Conservation (phyloP, 2,797 vertebrate genomes). For the Anguilla megastoma region DNA sequence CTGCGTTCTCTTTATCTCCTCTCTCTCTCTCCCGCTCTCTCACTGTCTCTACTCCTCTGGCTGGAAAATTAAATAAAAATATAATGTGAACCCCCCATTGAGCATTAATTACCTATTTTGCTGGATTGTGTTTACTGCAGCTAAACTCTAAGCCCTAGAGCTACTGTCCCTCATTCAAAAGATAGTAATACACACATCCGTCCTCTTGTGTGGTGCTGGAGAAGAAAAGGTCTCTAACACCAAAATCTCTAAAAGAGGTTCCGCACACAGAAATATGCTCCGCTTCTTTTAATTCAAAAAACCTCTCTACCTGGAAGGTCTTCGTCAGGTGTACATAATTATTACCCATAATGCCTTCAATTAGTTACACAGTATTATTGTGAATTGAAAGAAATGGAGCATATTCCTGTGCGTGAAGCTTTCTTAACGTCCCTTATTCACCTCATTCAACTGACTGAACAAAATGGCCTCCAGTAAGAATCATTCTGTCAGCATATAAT, state of each 20-base stretch:
- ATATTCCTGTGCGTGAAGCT: not conserved
- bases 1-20: not conserved
- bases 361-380: not conserved
- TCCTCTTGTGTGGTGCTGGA: not conserved
- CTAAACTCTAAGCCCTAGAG: not conserved
- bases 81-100: not conserved
- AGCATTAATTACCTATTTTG: not conserved
- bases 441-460: not conserved
- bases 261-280: no score
- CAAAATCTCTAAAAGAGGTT: not conserved
- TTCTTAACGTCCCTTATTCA: not conserved
- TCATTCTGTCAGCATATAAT: not conserved
- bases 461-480: not conserved
- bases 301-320: not conserved
- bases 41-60: not conserved
- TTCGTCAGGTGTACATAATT: not conserved
- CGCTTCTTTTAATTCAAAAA: not conserved
- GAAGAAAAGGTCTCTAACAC: not conserved
- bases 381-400: not conserved
- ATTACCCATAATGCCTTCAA: not conserved
- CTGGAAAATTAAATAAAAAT: conserved; percentile 3
- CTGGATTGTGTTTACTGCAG: not conserved
- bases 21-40: not conserved
- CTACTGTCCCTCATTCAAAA: not conserved
- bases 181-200: not conserved